These are phyloP conservation scores for Sebastes vulpes DNA, from an alignment of 2,797 vertebrate genomes.

Conservation along the genomic window DNA sequence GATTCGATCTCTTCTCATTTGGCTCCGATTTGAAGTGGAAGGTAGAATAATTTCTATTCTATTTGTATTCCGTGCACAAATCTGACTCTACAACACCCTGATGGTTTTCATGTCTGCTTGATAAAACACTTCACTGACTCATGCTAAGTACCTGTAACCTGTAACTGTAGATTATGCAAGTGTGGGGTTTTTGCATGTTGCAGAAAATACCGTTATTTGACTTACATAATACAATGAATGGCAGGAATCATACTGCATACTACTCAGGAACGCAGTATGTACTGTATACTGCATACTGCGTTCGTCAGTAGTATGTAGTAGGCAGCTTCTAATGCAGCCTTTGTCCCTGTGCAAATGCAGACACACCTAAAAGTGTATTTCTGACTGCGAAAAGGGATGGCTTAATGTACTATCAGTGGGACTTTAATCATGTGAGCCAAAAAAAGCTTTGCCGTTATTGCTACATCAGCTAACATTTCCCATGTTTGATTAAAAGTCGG, in stretches of 20 bases:
- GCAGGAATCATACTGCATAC: no score
- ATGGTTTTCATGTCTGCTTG: constrained; percentile 6
- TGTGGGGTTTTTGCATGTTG: no score
- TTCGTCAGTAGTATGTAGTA: no score
- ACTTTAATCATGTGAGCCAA: background rate
- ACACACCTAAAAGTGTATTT: background rate
- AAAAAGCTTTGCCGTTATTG: background rate
- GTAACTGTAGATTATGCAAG: background rate
- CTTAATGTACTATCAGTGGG: background rate
- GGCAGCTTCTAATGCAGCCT: no score
- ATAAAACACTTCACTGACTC: background rate
- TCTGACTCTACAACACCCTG: background rate
- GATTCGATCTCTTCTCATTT: constrained; percentile 47
- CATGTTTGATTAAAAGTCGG: background rate
- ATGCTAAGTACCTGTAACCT: background rate
- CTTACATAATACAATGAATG: no score
- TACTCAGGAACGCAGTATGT: accelerated
- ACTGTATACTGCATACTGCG: no score
- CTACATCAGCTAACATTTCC: background rate
- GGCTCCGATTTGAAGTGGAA: constrained; percentile 11
- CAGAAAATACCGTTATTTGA: accelerated
- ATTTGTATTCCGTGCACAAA: constrained; percentile 9
- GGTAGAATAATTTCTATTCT: background rate
- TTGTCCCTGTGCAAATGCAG: background rate
- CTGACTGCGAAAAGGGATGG: background rate